phyloP scores from a whole-genome alignment of 2,888 invertebrate species.

The Cenopis cana region DNA sequence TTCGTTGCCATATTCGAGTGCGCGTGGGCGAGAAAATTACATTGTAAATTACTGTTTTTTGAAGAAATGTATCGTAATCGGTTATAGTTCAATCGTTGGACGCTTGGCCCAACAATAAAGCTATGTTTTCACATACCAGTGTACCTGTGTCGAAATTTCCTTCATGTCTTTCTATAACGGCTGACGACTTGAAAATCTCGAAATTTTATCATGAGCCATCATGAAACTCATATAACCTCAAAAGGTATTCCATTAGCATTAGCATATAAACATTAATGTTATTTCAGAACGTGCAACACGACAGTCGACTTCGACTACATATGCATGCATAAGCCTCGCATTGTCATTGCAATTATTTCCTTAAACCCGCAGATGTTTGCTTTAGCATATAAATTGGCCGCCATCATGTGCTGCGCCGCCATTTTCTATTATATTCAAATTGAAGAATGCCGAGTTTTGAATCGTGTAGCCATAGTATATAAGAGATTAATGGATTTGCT shows the following conservation, averaged over 20 bases:
- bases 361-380: constrained; percentile 58
- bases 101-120: neutral
- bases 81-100: neutral
- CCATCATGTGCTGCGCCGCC: constrained; percentile 57
- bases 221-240: neutral
- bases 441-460: constrained; percentile 52
- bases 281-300: constrained; percentile 20
- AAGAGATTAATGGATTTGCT: constrained; percentile 21
- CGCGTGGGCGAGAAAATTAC: constrained; percentile 31
- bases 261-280: constrained; percentile 24
- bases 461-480: constrained; percentile 16
- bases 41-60: constrained; percentile 1
- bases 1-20: constrained; percentile 22
- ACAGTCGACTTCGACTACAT: constrained; percentile 41
- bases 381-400: constrained; percentile 71
- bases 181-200: too few species aligned
- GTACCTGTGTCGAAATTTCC: neutral
- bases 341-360: constrained; percentile 56
- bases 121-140: neutral
- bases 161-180: neutral
- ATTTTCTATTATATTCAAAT: constrained; percentile 79
- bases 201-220: neutral
- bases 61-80: neutral
- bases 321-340: constrained; percentile 50
- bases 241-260: constrained; percentile 18